A percentile compares a stretch with the other conserved stretches of the same genome.
phyloP scores from a whole-genome alignment of 2,888 invertebrate species.

The Sturmia bella region DNA sequence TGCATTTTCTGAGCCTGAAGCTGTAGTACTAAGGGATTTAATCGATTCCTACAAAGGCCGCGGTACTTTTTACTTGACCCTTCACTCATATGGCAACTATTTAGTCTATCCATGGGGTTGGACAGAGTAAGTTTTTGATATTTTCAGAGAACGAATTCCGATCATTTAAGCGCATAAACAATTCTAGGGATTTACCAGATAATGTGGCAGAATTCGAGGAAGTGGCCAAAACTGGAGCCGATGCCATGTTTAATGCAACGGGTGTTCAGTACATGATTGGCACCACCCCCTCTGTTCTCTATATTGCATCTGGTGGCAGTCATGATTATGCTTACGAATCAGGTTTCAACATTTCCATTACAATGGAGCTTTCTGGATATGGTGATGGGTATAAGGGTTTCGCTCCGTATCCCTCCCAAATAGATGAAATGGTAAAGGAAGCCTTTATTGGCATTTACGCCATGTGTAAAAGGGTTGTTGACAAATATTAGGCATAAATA shows the following conservation, averaged over 20 bases:
- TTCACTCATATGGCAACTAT: constrained; percentile 89
- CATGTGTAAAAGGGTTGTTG: constrained; percentile 76
- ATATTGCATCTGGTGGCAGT: constrained; percentile 84
- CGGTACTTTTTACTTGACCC: constrained; percentile 85
- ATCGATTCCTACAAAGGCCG: constrained; percentile 82
- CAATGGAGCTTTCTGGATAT: constrained; percentile 84
- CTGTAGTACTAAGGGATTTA: constrained; percentile 84
- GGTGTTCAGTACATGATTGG: constrained; percentile 81
- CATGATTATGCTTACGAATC: constrained; percentile 85
- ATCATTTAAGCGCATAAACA: background rate
- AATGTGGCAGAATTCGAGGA: constrained; percentile 81
- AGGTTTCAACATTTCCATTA: constrained; percentile 84
- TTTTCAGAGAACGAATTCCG: too few species aligned
- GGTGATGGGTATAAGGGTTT: constrained; percentile 84
- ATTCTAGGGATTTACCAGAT: constrained; percentile 79
- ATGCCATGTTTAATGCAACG: constrained; percentile 79
- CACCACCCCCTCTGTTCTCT: constrained; percentile 82
- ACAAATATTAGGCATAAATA: constrained; percentile 74
- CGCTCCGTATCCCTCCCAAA: constrained; percentile 83
- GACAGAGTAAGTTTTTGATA: constrained; percentile 79
- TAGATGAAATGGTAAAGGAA: constrained; percentile 84
- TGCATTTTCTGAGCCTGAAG: constrained; percentile 87
- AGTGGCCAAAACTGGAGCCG: constrained; percentile 78
- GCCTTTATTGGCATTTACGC: constrained; percentile 83
- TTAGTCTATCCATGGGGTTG: constrained; percentile 88